Conservation (phyloP, 53 echinoderm and acorn worm species). For the Echinometra lucunter region DNA sequence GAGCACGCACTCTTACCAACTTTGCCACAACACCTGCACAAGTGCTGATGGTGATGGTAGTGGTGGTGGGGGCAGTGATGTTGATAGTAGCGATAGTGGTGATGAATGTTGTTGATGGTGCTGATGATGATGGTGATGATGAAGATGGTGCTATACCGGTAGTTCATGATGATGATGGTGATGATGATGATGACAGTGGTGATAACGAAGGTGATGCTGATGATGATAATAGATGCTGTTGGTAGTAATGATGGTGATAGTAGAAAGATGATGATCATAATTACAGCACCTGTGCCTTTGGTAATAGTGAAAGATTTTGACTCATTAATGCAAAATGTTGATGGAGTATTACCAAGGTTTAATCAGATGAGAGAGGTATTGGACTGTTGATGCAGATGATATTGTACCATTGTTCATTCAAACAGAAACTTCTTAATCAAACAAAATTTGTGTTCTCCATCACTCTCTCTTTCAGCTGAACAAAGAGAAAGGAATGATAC, state of each 20-base stretch:
- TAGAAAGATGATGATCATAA: too few relatives aligned
- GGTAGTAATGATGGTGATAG: too few relatives aligned
- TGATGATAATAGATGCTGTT: neutral
- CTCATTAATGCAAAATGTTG: too few relatives aligned
- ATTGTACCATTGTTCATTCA: neutral
- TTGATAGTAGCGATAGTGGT: neutral
- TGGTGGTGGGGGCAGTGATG: neutral
- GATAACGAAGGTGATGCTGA: neutral
- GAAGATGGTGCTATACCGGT: too few relatives aligned
- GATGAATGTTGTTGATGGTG: neutral
- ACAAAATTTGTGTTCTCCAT: neutral
- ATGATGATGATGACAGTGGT: neutral
- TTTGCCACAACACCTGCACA: too few relatives aligned
- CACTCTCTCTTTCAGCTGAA: conserved; percentile 71
- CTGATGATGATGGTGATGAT: neutral
- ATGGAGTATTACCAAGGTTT: too few relatives aligned
- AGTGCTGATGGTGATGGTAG: neutral
- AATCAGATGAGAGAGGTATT: too few relatives aligned
- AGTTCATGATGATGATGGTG: conserved; percentile 1
- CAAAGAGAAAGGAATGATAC: conserved; percentile 69
- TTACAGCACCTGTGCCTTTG: too few relatives aligned
- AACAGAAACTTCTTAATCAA: neutral
- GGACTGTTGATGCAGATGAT: too few relatives aligned
- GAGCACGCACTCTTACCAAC: too few relatives aligned
- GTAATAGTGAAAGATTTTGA: too few relatives aligned